Percentiles rank a stretch among this genome's conserved stretches.
These are phyloP conservation scores for Portunus trituberculatus DNA, from an alignment of 1,140 invertebrate species.

Conservation along the genomic window DNA sequence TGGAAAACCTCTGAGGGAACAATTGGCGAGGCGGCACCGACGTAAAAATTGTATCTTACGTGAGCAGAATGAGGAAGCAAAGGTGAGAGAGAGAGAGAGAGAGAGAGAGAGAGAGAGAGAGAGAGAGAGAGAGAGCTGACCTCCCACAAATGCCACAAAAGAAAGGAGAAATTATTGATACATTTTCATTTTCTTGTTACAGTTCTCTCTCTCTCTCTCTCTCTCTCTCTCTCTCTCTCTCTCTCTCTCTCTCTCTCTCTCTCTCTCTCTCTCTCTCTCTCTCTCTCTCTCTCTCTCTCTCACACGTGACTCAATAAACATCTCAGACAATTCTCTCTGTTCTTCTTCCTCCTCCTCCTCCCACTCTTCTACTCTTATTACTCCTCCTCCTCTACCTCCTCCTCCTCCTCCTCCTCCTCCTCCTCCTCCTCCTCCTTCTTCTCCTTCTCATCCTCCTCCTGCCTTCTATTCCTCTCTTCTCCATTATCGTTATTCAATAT, in stretches of 20 bases:
- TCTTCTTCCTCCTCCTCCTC: neutral
- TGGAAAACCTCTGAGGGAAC: neutral
- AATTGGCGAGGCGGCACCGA: neutral
- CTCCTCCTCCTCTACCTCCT: too few relatives aligned
- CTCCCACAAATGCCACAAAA: neutral
- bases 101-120: constrained; percentile 7
- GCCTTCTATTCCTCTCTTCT: too few relatives aligned
- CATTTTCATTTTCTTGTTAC: neutral
- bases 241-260: neutral
- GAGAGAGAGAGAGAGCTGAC: neutral
- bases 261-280: neutral
- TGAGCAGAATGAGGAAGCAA: neutral
- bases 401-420: too few relatives aligned
- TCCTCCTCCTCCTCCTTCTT: too few relatives aligned
- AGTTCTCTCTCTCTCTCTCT: neutral
- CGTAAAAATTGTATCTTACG: constrained; percentile 14
- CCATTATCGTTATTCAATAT: neutral
- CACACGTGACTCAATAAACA: neutral
- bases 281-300: neutral
- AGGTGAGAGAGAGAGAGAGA: neutral
- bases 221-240: neutral
- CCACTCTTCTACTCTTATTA: too few relatives aligned
- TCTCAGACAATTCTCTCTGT: neutral
- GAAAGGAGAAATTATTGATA: neutral
- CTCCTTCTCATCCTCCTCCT: neutral